phyloP scores from a whole-genome alignment of 2,888 invertebrate genomes.

The Zaprionus obscuricornis region DNA sequence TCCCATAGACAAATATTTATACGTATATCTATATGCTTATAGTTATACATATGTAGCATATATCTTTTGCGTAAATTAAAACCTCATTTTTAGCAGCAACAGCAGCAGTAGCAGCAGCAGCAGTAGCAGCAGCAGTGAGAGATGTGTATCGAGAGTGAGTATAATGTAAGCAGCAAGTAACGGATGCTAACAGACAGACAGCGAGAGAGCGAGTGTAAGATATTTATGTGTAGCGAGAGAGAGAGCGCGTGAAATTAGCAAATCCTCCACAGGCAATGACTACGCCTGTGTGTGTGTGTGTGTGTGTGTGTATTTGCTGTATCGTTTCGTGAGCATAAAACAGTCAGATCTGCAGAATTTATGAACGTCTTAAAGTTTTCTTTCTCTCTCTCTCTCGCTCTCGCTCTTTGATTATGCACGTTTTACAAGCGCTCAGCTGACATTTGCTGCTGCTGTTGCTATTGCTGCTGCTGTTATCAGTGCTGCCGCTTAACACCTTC shows the following conservation, averaged over 20 bases:
- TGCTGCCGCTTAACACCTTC: background rate
- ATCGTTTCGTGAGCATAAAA: constrained; percentile 52
- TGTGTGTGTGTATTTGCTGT: no score
- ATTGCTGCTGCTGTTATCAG: constrained; percentile 1
- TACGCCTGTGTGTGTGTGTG: constrained; percentile 2
- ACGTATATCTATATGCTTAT: constrained; percentile 56
- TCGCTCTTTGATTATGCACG: constrained; percentile 17
- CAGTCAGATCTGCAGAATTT: constrained; percentile 58
- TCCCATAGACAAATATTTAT: constrained; percentile 68
- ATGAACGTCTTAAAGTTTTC: constrained; percentile 37
- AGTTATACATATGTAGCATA: background rate
- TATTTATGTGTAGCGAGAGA: constrained; percentile 2
- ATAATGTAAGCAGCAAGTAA: no score
- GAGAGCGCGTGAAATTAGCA: constrained; percentile 37
- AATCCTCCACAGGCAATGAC: constrained; percentile 47
- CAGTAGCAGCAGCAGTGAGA: no score
- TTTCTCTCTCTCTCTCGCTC: background rate
- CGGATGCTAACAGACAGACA: background rate
- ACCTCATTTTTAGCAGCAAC: constrained; percentile 56
- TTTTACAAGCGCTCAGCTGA: constrained; percentile 35
- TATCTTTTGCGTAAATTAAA: constrained; percentile 60
- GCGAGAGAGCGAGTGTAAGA: no score
- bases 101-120: no score
- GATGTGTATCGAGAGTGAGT: no score
- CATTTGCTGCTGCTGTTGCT: constrained; percentile 3